These are phyloP conservation scores for Cynaeus angustus DNA, from an alignment of 2,888 invertebrate species.

Conservation along the genomic window DNA sequence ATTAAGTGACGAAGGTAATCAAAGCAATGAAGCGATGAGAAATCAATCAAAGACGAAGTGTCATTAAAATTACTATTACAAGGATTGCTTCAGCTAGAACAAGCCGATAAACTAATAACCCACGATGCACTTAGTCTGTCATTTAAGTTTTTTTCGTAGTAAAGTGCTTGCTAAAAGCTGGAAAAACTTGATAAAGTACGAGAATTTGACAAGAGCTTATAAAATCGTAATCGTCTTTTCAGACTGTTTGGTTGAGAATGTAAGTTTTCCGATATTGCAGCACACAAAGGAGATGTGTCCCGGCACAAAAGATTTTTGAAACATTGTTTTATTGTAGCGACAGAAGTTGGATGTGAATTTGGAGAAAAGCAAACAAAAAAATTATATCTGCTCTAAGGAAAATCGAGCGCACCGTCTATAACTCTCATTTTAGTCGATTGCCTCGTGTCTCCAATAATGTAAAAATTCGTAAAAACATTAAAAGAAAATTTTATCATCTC, in stretches of 20 bases:
- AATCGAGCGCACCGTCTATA: too few relatives aligned
- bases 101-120: neutral
- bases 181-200: neutral
- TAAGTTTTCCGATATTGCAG: neutral
- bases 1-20: neutral
- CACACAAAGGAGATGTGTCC: neutral
- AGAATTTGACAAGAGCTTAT: neutral
- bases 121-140: neutral
- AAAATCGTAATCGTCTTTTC: slow-evolving; percentile 4
- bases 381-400: too few relatives aligned
- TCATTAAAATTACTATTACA: neutral
- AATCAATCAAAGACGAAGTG: neutral
- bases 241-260: neutral
- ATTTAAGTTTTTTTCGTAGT: neutral
- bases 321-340: too few relatives aligned
- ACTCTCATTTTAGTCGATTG: too few relatives aligned
- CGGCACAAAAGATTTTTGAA: too few relatives aligned
- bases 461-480: too few relatives aligned
- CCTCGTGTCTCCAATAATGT: too few relatives aligned
- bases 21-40: neutral
- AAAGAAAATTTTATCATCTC: too few relatives aligned
- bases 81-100: neutral
- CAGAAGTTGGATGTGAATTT: too few relatives aligned
- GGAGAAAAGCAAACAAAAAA: too few relatives aligned
- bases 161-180: neutral